These are phyloP conservation scores for Ifrita kowaldi DNA, from an alignment of 2,113 vertebrate genomes.

Conservation along the genomic window DNA sequence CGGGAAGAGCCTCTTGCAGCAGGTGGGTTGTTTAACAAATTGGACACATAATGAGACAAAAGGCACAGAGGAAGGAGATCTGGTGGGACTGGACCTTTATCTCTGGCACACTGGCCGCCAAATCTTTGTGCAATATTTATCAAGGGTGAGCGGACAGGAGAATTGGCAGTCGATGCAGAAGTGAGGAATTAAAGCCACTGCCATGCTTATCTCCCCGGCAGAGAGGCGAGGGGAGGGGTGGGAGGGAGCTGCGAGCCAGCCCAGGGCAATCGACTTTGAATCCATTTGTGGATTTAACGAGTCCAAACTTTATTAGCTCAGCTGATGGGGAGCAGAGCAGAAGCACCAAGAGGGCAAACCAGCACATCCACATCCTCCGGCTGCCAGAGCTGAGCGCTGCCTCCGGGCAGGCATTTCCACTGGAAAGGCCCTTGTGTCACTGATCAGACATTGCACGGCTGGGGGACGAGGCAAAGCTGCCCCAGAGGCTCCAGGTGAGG, in stretches of 20 bases:
- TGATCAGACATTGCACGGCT: fast-evolving
- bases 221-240: neutral
- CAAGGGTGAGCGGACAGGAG: conserved; percentile 39
- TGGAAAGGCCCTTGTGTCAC: neutral
- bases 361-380: fast-evolving
- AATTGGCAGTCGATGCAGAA: conserved; percentile 14
- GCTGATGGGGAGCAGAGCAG: neutral
- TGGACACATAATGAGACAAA: neutral
- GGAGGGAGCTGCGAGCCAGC: neutral
- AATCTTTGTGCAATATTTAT: conserved; percentile 34
- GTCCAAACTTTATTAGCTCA: conserved; percentile 2
- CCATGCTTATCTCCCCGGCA: conserved; percentile 34
- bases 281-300: neutral
- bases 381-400: neutral
- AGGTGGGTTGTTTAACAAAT: conserved; percentile 15
- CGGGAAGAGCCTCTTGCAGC: neutral
- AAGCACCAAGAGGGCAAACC: neutral
- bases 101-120: conserved; percentile 7
- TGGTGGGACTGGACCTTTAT: conserved; percentile 19
- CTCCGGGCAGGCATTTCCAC: neutral
- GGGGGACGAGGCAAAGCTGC: neutral
- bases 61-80: neutral
- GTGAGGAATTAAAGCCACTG: conserved; percentile 27
- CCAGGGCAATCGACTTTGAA: conserved; percentile 1
- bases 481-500: neutral